Evolutionary conservation across 2,888 invertebrate genomes (phyloP).

Genomic region (Luperina testacea): DNA sequence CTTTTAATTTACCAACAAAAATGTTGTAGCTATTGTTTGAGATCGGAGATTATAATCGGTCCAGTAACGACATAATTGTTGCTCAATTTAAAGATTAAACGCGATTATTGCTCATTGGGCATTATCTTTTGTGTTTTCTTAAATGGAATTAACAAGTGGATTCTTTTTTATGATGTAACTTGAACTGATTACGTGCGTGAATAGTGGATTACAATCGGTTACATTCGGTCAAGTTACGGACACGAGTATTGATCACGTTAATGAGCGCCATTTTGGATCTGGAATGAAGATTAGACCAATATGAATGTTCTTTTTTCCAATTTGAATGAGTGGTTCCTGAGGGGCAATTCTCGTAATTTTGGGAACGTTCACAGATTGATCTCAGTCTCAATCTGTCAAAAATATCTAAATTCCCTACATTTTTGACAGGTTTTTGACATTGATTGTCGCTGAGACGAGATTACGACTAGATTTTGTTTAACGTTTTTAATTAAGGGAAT

Average conservation of each 20-base stretch:
- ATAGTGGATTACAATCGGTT: conserved; percentile 49
- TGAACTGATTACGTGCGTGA: conserved; percentile 57
- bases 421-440: no score
- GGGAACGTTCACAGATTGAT: no score
- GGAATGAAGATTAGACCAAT: conserved; percentile 13
- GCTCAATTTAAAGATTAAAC: conserved; percentile 61
- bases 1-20: conserved; percentile 67
- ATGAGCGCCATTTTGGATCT: conserved; percentile 16
- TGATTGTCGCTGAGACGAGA: no score
- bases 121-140: conserved; percentile 58
- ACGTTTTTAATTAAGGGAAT: no score
- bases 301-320: background rate
- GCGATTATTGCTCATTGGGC: conserved; percentile 59
- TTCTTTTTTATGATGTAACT: conserved; percentile 57
- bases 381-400: no score
- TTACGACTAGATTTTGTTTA: no score
- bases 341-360: no score
- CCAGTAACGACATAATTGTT: conserved; percentile 60
- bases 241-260: conserved; percentile 5
- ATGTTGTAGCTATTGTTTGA: conserved; percentile 54
- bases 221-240: conserved; percentile 47
- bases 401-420: no score
- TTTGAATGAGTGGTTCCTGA: conserved; percentile 3
- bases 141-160: conserved; percentile 56
- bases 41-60: conserved; percentile 50